Percentiles rank a stretch among this genome's conserved stretches.
phyloP scores from a whole-genome alignment of 2,797 vertebrate species.

The Sebastes vulpes region DNA sequence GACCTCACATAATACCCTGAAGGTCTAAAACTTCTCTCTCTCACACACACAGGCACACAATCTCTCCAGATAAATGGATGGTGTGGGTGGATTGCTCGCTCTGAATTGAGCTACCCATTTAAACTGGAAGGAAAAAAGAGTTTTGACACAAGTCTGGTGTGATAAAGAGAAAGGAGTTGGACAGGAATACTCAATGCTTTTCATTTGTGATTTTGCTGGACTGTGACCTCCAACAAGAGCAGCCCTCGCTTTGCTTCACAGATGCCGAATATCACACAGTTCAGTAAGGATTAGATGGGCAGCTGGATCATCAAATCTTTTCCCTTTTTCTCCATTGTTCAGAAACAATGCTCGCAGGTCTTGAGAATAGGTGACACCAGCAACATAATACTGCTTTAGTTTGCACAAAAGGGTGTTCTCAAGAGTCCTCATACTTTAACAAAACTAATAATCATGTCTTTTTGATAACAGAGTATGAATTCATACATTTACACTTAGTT shows the following conservation, averaged over 20 bases:
- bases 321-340: slow-evolving; percentile 9
- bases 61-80: slow-evolving; percentile 32
- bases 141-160: slow-evolving; percentile 23
- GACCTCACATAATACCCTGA: slow-evolving; percentile 35
- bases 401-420: neutral
- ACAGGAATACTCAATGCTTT: neutral
- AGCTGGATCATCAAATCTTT: slow-evolving; percentile 1
- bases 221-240: slow-evolving; percentile 8
- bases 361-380: neutral
- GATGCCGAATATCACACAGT: slow-evolving; percentile 22
- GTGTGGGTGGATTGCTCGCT: slow-evolving; percentile 23
- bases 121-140: slow-evolving; percentile 9
- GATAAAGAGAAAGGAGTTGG: neutral
- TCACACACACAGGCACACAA: slow-evolving; percentile 1
- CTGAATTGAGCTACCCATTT: slow-evolving; percentile 37
- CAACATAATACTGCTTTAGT: neutral
- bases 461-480: neutral
- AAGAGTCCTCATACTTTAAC: neutral
- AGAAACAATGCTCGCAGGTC: neutral
- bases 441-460: neutral
- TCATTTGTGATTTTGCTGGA: slow-evolving; percentile 21
- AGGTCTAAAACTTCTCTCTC: slow-evolving; percentile 19
- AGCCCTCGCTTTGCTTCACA: neutral
- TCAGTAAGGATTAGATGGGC: slow-evolving; percentile 36
- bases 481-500: neutral